Base-by-base conservation (phyloP, 2,797 vertebrate genomes). In the Rhynchonycteris naso region DNA sequence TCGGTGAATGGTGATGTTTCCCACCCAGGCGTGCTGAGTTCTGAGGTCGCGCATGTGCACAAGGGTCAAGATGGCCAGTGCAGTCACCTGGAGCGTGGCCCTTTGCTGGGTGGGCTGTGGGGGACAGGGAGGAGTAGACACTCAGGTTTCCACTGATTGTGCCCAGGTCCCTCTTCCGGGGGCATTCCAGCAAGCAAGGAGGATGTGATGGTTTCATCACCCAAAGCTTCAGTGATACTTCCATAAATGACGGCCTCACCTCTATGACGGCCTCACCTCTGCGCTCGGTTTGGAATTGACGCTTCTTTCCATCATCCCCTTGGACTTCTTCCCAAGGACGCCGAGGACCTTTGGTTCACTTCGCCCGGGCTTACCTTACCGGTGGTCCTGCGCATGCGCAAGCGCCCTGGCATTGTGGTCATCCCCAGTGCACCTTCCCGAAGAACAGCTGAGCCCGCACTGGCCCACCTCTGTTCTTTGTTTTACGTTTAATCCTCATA, bases 31-130 rank as follows among this genome's bases (percentile, higher is more conserved):
- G 0, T 56, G 30, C 2, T 38, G 72, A 33, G 66, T 75, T 59
- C 72, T 26, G 6, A 47, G 87, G 21, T 24, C 12, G 9, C 33
- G 16, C 12, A 1, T 0, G n/a, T 21, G 35, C 16, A 3, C 4
- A 2, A 28, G 35, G 47, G 2, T 47, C 5, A 33, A 30, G 15
- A 18, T 30, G 3, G 0, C 61, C 8, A 1, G 6, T 5, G 3
- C 0, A 12, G 56, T 72, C 56, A 21, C 38, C 52, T 59, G 47
- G 50, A 43, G 16, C 9, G 1, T 3, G 18, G 18, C 30, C 28
- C n/a, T 10, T 59, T 13, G 91, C 5, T 52, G n/a, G 43, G 14
- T 21, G 54, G 38, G 59, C 65, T 56, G 59, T 43, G 43, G 43
- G 43, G 43, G 43, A 43, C 19, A 16, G 82, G 7, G 35, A 26